These are phyloP conservation scores for Lampris incognitus DNA, from an alignment of 2,113 vertebrate species.

Conservation along the genomic window DNA sequence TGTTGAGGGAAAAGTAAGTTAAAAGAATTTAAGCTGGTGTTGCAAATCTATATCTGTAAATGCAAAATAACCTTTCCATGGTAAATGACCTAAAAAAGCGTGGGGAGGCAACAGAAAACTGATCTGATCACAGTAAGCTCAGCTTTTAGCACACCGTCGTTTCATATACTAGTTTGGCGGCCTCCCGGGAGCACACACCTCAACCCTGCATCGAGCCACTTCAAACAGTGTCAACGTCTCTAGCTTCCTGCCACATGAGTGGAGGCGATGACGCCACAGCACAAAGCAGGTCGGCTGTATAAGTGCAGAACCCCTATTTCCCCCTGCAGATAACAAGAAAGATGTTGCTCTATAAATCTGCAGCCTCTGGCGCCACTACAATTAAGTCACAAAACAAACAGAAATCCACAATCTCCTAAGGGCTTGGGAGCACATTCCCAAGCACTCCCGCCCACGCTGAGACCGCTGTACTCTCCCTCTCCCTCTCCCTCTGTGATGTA, in stretches of 20 bases:
- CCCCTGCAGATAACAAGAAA: slow-evolving; percentile 73
- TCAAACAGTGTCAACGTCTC: slow-evolving; percentile 1
- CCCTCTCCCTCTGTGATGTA: not conserved
- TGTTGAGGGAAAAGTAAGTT: too few relatives aligned
- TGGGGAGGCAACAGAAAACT: slow-evolving; percentile 6
- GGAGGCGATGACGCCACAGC: slow-evolving; percentile 33
- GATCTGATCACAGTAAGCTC: slow-evolving; percentile 28
- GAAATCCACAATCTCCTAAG: slow-evolving; percentile 80
- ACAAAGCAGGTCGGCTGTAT: slow-evolving; percentile 27
- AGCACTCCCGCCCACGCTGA: slow-evolving; percentile 54
- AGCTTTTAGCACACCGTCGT: slow-evolving; percentile 14
- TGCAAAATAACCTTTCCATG: not conserved
- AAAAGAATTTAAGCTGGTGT: not conserved
- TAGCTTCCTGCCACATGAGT: slow-evolving; percentile 31
- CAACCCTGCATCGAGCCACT: slow-evolving; percentile 14
- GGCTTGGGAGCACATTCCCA: slow-evolving; percentile 80
- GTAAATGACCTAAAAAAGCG: not conserved
- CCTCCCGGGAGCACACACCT: slow-evolving; percentile 1
- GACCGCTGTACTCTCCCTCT: slow-evolving; percentile 20
- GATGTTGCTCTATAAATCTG: slow-evolving; percentile 75
- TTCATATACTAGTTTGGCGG: slow-evolving; percentile 36
- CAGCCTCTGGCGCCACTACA: slow-evolving; percentile 63
- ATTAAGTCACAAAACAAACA: slow-evolving; percentile 83
- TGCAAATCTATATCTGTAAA: not conserved
- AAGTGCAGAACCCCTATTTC: slow-evolving; percentile 71